phyloP scores from a whole-genome alignment of 2,113 vertebrate genomes.

The Salvator merianae region DNA sequence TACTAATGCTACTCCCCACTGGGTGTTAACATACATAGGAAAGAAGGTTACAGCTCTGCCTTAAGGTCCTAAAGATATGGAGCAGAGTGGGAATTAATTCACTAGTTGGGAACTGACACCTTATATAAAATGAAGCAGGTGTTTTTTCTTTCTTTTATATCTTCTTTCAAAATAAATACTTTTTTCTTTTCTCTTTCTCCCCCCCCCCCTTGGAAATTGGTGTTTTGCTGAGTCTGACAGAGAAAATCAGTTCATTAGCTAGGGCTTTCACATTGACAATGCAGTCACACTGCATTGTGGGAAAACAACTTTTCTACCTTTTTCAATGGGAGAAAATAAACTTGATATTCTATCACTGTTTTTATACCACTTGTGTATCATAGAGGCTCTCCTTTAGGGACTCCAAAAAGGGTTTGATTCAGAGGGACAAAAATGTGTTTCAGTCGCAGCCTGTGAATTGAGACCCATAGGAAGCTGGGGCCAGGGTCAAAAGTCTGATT shows the following conservation, averaged over 20 bases:
- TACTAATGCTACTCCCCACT: not conserved
- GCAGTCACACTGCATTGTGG: not conserved
- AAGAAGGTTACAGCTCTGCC: slow-evolving; percentile 7
- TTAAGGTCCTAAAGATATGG: not conserved
- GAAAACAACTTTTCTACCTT: not conserved
- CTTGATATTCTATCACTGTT: no score
- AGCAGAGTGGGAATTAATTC: not conserved
- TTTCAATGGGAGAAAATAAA: not conserved
- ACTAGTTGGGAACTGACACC: not conserved
- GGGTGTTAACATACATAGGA: slow-evolving; percentile 28
- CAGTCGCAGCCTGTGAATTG: no score
- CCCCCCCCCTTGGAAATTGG: not conserved
- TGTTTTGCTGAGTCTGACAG: no score
- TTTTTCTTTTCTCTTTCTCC: no score
- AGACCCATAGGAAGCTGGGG: no score
- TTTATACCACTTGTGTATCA: no score
- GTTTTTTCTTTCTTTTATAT: not conserved
- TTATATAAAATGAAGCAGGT: not conserved
- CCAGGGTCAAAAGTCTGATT: no score
- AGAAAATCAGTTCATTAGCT: not conserved
- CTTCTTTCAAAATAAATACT: not conserved
- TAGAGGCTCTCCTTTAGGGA: no score
- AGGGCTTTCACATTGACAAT: not conserved
- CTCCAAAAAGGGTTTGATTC: no score
- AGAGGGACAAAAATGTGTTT: no score